These are phyloP conservation scores for Candidula unifasciata DNA, from an alignment of 2,888 invertebrate genomes.

Conservation along the genomic window DNA sequence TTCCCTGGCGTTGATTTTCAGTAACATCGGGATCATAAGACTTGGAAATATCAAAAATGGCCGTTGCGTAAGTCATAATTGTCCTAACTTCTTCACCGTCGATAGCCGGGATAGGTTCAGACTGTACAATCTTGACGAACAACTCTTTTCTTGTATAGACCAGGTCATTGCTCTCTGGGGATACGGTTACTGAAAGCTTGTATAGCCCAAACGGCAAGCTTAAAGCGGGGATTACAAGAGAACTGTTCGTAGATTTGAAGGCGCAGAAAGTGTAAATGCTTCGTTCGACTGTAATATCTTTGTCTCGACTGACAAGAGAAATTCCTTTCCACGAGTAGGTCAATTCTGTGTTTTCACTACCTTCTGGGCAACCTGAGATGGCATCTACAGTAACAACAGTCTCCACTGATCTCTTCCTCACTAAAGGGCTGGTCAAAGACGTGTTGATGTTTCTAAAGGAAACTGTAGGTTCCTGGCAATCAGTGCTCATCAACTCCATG, in stretches of 20 bases:
- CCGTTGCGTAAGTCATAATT: slow-evolving; percentile 65
- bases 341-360: slow-evolving; percentile 44
- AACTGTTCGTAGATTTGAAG: slow-evolving; percentile 57
- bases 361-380: slow-evolving; percentile 54
- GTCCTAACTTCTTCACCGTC: slow-evolving; percentile 61
- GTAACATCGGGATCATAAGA: slow-evolving; percentile 69
- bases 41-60: slow-evolving; percentile 64
- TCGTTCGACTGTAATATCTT: slow-evolving; percentile 52
- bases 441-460: slow-evolving; percentile 15
- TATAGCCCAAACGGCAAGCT: slow-evolving; percentile 67
- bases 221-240: slow-evolving; percentile 61
- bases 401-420: slow-evolving; percentile 62
- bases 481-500: slow-evolving; percentile 22
- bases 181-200: slow-evolving; percentile 65
- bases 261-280: slow-evolving; percentile 63
- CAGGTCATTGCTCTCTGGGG: slow-evolving; percentile 61
- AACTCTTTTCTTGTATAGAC: slow-evolving; percentile 56
- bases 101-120: slow-evolving; percentile 66
- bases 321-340: slow-evolving; percentile 66
- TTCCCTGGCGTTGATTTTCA: slow-evolving; percentile 62
- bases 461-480: slow-evolving; percentile 51
- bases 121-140: slow-evolving; percentile 62
- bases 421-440: slow-evolving; percentile 48
- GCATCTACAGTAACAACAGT: slow-evolving; percentile 62
- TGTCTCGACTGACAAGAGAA: background rate